phyloP scores from a whole-genome alignment of 2,888 invertebrate species.

The Heliconius ethilla region DNA sequence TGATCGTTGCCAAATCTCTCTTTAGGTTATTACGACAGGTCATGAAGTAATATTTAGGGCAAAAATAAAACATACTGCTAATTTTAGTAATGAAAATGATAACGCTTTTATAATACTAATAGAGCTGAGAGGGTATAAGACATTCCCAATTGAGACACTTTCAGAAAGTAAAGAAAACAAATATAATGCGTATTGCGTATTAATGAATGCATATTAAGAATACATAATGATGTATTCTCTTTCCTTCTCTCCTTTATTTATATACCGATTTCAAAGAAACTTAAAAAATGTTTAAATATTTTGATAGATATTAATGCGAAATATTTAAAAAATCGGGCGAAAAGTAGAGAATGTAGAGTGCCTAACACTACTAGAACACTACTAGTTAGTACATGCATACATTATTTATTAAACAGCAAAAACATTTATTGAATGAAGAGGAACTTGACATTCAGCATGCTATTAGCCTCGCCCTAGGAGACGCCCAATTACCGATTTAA shows the following conservation, averaged over 20 bases:
- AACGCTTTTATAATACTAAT: background rate
- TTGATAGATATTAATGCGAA: background rate
- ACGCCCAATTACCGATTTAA: slow-evolving; percentile 7
- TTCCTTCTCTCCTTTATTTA: background rate
- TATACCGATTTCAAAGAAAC: background rate
- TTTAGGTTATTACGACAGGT: slow-evolving; percentile 22
- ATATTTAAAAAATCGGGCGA: no score
- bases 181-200: no score
- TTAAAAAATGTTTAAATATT: background rate
- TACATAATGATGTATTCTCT: background rate
- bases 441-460: background rate
- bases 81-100: background rate
- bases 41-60: slow-evolving; percentile 22
- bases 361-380: background rate
- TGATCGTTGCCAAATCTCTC: slow-evolving; percentile 22
- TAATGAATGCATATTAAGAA: no score
- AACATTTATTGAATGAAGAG: background rate
- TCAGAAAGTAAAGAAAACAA: background rate
- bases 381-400: no score
- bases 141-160: background rate
- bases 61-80: slow-evolving; percentile 1
- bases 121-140: background rate
- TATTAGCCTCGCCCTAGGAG: slow-evolving; percentile 1
- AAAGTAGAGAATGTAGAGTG: background rate
- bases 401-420: background rate